phyloP scores from a whole-genome alignment of 2,888 invertebrate genomes.

The Drosophila maculinotata region DNA sequence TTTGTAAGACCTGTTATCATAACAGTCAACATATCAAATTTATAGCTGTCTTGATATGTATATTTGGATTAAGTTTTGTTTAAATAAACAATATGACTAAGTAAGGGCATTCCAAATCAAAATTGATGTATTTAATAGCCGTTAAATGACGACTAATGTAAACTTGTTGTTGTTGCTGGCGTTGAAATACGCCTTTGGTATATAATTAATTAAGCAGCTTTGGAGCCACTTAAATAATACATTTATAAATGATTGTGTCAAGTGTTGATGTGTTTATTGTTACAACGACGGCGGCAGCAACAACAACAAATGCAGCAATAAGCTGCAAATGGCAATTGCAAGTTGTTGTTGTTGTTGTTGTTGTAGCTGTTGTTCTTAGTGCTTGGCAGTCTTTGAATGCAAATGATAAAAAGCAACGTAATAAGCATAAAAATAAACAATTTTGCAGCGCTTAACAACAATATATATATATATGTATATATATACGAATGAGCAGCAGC shows the following conservation, averaged over 20 bases:
- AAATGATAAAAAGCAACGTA: conserved; percentile 69
- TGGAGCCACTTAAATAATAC: conserved; percentile 63
- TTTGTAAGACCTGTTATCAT: conserved; percentile 1
- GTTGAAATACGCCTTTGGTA: conserved; percentile 70
- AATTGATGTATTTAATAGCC: conserved; percentile 48
- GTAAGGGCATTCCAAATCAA: conserved; percentile 41
- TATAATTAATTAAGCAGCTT: conserved; percentile 74
- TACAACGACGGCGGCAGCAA: conserved; percentile 30
- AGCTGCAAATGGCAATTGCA: conserved; percentile 45
- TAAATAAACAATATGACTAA: conserved; percentile 8
- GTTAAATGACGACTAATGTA: conserved; percentile 49
- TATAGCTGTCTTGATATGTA: background rate
- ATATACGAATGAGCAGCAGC: conserved; percentile 31
- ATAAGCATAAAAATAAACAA: conserved; percentile 78
- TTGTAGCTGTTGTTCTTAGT: conserved; percentile 15
- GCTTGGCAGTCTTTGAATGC: conserved; percentile 56
- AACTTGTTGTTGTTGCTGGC: conserved; percentile 26
- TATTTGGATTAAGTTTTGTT: conserved; percentile 1
- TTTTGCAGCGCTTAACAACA: conserved; percentile 58
- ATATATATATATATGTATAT: conserved; percentile 11
- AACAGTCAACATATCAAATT: conserved; percentile 14
- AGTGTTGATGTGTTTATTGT: conserved; percentile 78
- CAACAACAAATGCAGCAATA: conserved; percentile 15
- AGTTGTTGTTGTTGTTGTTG: conserved; percentile 39
- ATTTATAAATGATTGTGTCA: conserved; percentile 78